Percentiles rank a stretch among this genome's conserved stretches.
Evolutionary conservation across 2,888 invertebrate genomes (phyloP).

Genomic region (Chymomyza amoena): DNA sequence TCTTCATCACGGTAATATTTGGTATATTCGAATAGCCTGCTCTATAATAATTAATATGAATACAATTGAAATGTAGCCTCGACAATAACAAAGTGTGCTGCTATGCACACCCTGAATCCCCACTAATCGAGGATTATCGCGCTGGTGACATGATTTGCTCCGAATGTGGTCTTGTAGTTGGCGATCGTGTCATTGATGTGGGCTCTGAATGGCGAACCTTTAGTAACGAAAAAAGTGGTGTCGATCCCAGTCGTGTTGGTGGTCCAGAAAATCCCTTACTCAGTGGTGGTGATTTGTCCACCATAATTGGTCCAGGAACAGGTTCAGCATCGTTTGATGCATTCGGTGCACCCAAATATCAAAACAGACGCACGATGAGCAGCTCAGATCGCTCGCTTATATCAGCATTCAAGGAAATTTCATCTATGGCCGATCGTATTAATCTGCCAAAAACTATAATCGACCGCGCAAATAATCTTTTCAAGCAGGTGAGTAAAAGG

Average conservation of each 20-base stretch:
- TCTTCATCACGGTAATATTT: constrained; percentile 56
- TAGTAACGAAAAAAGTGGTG: constrained; percentile 97
- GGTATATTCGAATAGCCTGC: not conserved
- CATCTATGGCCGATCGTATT: constrained; percentile 98
- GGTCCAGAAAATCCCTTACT: constrained; percentile 98
- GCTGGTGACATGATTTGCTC: constrained; percentile 98
- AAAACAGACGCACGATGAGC: constrained; percentile 89
- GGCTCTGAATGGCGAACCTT: constrained; percentile 99
- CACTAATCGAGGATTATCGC: constrained; percentile 97
- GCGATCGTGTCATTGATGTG: constrained; percentile 99
- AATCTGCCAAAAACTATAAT: constrained; percentile 98
- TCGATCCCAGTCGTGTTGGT: constrained; percentile 99
- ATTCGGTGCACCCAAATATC: constrained; percentile 89
- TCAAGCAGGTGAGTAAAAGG: constrained; percentile 88
- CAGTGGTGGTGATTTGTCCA: constrained; percentile 96
- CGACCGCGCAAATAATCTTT: constrained; percentile 96
- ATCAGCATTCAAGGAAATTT: constrained; percentile 97
- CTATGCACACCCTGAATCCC: constrained; percentile 96
- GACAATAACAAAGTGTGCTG: constrained; percentile 90
- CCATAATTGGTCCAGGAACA: constrained; percentile 90
- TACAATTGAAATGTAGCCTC: constrained; percentile 44
- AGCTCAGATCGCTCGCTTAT: constrained; percentile 96
- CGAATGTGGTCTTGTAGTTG: constrained; percentile 99
- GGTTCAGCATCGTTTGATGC: constrained; percentile 93
- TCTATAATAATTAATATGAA: not conserved